These are phyloP conservation scores for Diaphora mendica DNA, from an alignment of 2,888 invertebrate genomes.

Conservation along the genomic window DNA sequence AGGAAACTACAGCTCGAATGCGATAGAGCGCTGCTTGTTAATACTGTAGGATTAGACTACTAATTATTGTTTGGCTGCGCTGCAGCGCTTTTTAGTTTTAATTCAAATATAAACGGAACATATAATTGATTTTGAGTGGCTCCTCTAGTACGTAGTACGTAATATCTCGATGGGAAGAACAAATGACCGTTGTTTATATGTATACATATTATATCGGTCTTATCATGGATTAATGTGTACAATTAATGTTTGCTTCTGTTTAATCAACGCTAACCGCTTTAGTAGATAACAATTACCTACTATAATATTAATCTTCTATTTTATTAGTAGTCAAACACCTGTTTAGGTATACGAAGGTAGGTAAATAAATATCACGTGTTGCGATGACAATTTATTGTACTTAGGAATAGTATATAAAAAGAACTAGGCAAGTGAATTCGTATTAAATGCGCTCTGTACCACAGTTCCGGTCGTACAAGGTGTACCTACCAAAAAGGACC, in stretches of 20 bases:
- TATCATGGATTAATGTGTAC: neutral
- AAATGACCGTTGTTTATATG: neutral
- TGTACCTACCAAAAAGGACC: neutral
- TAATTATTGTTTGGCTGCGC: no score
- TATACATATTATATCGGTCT: no score
- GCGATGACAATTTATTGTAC: neutral
- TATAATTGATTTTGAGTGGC: no score
- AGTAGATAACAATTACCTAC: neutral
- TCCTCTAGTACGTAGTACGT: no score
- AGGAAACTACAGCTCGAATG: no score
- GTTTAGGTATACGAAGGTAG: neutral
- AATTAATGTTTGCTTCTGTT: neutral
- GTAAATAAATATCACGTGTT: neutral
- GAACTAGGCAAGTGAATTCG: neutral
- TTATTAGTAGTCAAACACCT: neutral
- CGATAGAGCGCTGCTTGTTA: no score
- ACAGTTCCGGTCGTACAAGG: neutral
- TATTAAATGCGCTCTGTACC: neutral
- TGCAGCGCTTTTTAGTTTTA: no score
- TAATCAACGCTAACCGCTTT: neutral
- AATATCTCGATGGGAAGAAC: no score
- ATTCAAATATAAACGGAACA: no score
- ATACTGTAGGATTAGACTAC: no score
- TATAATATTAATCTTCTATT: neutral
- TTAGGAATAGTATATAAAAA: neutral